Evolutionary conservation across 2,888 invertebrate genomes (phyloP).

Genomic region (Cheilosia impressa): DNA sequence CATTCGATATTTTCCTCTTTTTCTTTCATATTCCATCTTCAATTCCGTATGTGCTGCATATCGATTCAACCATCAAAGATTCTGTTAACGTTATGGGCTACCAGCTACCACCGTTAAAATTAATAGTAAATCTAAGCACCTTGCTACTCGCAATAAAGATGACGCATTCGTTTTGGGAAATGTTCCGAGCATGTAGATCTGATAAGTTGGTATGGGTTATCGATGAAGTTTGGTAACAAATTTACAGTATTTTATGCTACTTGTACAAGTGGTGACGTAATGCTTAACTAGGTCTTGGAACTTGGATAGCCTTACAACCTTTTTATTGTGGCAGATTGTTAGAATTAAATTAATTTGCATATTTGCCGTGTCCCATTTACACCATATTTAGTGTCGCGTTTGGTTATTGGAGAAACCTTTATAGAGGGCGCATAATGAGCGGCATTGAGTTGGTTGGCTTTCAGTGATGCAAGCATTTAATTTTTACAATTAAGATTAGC

Average conservation of each 20-base stretch:
- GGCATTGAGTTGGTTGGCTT: no score
- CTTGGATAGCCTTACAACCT: neutral
- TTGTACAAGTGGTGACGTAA: neutral
- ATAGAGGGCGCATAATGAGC: no score
- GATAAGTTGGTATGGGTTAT: neutral
- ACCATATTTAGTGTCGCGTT: neutral
- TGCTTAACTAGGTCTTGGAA: neutral
- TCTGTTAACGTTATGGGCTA: constrained; percentile 1
- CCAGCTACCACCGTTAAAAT: constrained; percentile 42
- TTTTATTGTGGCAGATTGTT: neutral
- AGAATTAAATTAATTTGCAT: neutral
- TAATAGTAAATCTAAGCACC: constrained; percentile 39
- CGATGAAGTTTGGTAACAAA: neutral
- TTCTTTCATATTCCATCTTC: constrained; percentile 15
- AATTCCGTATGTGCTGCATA: constrained; percentile 27
- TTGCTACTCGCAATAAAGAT: constrained; percentile 51
- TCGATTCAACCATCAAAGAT: constrained; percentile 39
- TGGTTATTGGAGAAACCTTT: neutral
- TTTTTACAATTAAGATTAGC: no score
- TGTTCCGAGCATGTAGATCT: neutral
- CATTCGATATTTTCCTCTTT: constrained; percentile 24
- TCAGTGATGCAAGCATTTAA: no score
- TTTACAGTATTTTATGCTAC: neutral
- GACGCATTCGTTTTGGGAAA: constrained; percentile 58
- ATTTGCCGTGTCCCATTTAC: neutral